A percentile compares a stretch with the other conserved stretches of the same genome.
These are phyloP conservation scores for Tiliacea aurago DNA, from an alignment of 2,888 invertebrate genomes.

Conservation along the genomic window DNA sequence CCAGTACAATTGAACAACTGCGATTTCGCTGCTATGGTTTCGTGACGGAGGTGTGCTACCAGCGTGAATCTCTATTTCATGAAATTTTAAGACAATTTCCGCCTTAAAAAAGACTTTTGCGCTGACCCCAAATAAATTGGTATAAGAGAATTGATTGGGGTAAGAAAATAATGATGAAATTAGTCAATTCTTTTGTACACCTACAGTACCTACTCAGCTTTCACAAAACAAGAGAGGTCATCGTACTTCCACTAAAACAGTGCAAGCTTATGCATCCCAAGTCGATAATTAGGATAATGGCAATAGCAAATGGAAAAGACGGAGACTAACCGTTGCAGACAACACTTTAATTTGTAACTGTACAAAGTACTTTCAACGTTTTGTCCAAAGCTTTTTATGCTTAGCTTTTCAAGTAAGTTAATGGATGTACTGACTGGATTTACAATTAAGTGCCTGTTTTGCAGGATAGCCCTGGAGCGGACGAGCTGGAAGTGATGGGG, in stretches of 20 bases:
- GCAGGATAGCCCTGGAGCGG: not conserved
- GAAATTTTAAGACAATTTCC: too few species aligned
- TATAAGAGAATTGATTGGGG: too few species aligned
- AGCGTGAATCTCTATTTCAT: too few species aligned
- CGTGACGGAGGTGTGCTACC: too few species aligned
- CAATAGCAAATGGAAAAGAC: constrained; percentile 45
- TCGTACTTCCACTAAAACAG: constrained; percentile 34
- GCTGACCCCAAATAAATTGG: too few species aligned
- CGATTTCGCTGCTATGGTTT: too few species aligned
- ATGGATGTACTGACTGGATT: constrained; percentile 7
- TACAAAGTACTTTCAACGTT: constrained; percentile 26
- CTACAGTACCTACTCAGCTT: not conserved
- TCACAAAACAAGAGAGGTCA: constrained; percentile 21
- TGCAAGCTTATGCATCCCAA: constrained; percentile 51
- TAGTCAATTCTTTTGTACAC: not conserved
- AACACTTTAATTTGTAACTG: constrained; percentile 54
- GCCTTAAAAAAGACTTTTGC: too few species aligned
- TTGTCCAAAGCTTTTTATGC: constrained; percentile 29
- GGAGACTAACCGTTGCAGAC: constrained; percentile 40
- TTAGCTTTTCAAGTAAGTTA: constrained; percentile 22
- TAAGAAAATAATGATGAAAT: too few species aligned
- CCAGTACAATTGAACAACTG: too few species aligned
- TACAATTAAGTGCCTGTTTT: not conserved
- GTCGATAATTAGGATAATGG: constrained; percentile 57
- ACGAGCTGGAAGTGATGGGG: not conserved